phyloP scores from a whole-genome alignment of 2,797 vertebrate genomes.

The Apogon talboti region DNA sequence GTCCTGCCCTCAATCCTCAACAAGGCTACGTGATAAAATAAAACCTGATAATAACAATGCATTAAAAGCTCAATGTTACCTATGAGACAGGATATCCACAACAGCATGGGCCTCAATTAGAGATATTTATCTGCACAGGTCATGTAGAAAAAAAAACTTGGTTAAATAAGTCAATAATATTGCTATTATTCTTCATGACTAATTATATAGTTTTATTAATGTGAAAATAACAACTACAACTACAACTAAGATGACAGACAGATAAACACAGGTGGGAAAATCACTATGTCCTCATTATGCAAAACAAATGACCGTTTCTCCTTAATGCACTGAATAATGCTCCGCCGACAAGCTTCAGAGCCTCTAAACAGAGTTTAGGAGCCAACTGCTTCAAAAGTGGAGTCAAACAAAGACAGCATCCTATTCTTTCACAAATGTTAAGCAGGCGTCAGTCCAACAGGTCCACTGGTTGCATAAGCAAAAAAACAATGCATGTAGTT shows the following conservation, averaged over 20 bases:
- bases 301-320: conserved; percentile 7
- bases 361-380: conserved; percentile 27
- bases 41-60: conserved; percentile 22
- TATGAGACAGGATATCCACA: conserved; percentile 8
- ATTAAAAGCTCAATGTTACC: conserved; percentile 13
- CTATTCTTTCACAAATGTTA: conserved; percentile 76
- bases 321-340: neutral
- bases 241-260: neutral
- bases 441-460: conserved; percentile 78
- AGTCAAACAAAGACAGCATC: conserved; percentile 70
- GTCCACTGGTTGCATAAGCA: conserved; percentile 75
- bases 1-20: conserved; percentile 52
- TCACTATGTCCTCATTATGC: neutral
- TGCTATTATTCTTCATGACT: no score
- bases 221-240: neutral
- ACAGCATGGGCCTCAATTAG: conserved; percentile 2
- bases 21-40: conserved; percentile 26
- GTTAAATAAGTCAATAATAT: neutral
- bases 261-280: neutral
- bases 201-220: neutral
- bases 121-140: conserved; percentile 15
- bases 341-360: conserved; percentile 2
- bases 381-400: conserved; percentile 48
- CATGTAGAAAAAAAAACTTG: neutral
- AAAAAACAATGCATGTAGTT: conserved; percentile 78